Conservation (phyloP, 2,797 vertebrate genomes). For the Florisuga fusca region DNA sequence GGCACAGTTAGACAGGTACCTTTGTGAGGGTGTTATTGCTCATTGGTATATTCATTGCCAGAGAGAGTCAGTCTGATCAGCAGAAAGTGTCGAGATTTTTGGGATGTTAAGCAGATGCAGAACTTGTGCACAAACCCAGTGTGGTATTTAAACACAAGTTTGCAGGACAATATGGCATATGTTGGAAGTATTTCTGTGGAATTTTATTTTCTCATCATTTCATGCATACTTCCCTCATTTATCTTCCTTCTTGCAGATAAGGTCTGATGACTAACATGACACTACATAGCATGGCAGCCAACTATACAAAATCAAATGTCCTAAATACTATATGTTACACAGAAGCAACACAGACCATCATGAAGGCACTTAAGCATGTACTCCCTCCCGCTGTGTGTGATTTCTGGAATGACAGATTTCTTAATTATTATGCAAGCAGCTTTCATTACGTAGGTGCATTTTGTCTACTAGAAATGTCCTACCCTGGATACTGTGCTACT, state of each 20-base stretch:
- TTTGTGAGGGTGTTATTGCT: background rate
- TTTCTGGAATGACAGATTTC: background rate
- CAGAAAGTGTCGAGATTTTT: background rate
- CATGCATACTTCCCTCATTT: background rate
- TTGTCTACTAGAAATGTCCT: background rate
- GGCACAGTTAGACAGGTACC: background rate
- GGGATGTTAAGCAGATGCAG: background rate
- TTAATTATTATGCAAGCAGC: background rate
- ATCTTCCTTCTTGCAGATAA: background rate
- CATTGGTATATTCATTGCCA: background rate
- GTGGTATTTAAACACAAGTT: background rate
- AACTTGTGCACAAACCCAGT: background rate
- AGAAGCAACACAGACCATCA: background rate
- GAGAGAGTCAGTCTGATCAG: background rate
- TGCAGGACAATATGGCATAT: background rate
- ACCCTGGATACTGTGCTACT: background rate
- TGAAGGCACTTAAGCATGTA: background rate
- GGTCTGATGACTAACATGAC: background rate
- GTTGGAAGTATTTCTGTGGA: background rate
- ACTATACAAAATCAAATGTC: background rate
- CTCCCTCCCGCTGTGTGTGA: background rate
- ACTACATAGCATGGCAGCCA: background rate
- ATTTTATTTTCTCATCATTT: background rate
- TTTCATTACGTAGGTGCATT: background rate
- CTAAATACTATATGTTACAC: background rate